Percentiles rank a stretch among this genome's conserved stretches.
phyloP scores from a whole-genome alignment of 2,113 vertebrate genomes.

The Aphelocoma coerulescens region DNA sequence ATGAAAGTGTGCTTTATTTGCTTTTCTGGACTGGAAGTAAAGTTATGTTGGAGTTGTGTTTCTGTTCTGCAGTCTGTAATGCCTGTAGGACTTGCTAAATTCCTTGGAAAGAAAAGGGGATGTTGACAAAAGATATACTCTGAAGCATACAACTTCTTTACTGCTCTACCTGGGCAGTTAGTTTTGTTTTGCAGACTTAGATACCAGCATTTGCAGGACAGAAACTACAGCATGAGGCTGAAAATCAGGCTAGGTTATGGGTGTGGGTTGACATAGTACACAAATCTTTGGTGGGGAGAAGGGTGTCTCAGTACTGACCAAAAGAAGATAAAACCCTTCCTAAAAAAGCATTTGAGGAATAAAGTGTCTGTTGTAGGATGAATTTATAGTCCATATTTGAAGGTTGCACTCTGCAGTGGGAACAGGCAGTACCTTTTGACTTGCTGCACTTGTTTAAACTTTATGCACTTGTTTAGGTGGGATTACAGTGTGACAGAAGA shows the following conservation, averaged over 20 bases:
- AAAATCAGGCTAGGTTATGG: neutral
- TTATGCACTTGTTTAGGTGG: slow-evolving; percentile 77
- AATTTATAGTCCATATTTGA: neutral
- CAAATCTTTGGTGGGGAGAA: neutral
- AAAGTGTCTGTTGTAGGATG: neutral
- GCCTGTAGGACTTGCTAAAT: neutral
- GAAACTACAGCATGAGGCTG: neutral
- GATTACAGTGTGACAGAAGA: slow-evolving; percentile 88
- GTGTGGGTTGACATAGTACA: neutral
- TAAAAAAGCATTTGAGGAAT: neutral
- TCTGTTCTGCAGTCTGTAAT: neutral
- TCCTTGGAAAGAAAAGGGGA: neutral
- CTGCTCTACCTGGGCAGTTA: neutral
- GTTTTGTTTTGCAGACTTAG: neutral
- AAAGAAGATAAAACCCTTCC: neutral
- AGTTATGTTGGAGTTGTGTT: neutral
- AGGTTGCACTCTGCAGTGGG: neutral
- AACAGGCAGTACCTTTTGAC: neutral
- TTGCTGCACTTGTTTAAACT: neutral
- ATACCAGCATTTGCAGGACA: neutral
- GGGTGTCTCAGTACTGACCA: neutral
- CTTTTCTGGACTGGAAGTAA: neutral
- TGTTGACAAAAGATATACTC: neutral
- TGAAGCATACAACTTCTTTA: neutral
- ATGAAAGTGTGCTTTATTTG: neutral